A percentile compares a stretch with the other conserved stretches of the same genome.
These are phyloP conservation scores for Odontocerum albicorne DNA, from an alignment of 2,888 invertebrate species.

Conservation along the genomic window DNA sequence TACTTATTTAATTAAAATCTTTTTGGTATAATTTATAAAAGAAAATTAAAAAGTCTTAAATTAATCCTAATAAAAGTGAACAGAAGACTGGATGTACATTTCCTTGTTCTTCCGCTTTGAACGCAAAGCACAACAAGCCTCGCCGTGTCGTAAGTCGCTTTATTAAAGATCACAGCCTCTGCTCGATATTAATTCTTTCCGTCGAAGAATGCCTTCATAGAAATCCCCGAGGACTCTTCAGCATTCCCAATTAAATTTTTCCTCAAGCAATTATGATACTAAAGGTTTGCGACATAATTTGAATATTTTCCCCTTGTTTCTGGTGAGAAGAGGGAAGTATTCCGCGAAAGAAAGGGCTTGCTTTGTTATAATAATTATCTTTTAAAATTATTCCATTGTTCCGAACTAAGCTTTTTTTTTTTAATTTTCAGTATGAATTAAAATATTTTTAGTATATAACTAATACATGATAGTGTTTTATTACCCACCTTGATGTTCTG, in stretches of 20 bases:
- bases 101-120: background rate
- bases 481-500: too few relatives aligned
- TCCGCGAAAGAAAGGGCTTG: background rate
- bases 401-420: too few relatives aligned
- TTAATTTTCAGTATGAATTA: too few relatives aligned
- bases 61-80: too few relatives aligned
- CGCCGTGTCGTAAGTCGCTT: conserved; percentile 7
- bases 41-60: too few relatives aligned
- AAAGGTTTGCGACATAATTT: conserved; percentile 34
- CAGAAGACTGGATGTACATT: background rate
- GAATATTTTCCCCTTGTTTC: conserved; percentile 24
- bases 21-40: too few relatives aligned
- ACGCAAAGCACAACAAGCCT: conserved; percentile 9
- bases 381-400: too few relatives aligned
- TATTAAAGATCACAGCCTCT: conserved; percentile 19
- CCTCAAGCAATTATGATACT: conserved; percentile 28
- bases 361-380: too few relatives aligned
- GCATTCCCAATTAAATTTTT: conserved; percentile 32
- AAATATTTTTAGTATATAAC: too few relatives aligned
- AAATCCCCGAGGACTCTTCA: conserved; percentile 7
- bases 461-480: too few relatives aligned
- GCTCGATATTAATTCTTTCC: background rate
- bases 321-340: background rate
- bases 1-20: too few relatives aligned
- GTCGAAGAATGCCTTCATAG: conserved; percentile 10